Base-by-base conservation (phyloP, 2,113 vertebrate species). In the Trematomus loennbergii region DNA sequence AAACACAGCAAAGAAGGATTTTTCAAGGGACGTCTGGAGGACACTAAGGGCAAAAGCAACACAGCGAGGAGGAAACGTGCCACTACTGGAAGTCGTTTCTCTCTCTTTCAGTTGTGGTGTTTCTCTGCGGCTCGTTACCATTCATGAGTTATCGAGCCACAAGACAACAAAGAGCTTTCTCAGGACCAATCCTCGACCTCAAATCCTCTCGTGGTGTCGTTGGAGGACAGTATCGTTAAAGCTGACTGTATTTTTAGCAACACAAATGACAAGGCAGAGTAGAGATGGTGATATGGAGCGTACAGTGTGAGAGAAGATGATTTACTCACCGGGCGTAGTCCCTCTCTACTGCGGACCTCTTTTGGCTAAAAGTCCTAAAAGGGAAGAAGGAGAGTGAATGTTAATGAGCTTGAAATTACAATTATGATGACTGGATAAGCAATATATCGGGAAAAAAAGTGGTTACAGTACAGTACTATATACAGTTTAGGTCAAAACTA, bases 241-340 rank as follows among this genome's bases (percentile, higher is more conserved):
- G 54, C 17, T 1, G 20, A 25, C 4, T 0, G 1, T 81, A 84
- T 87, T 81, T 89, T 73, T 78, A 70, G 83, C 36, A 48, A 33
- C 71, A 9, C 46, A 87, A 90, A 91, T 85, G 85, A 89, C 50
- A 84, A 82, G 86, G 73, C 75, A 61, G 50, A 1, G 33, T 50
- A 50, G 52, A 1, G 29, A 61, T 53, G 62, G 46, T 48, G 66
- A 50, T 66, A 67, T 58, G 67, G 5, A 75, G 57, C 72, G 60
- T 13, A 45, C 16, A 57, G 18, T 1, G 71, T 49, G 20, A 74
- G 22, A 58, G 36, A 64, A 29, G 63, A 20, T 45, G 61, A 77
- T 75, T 77, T 40, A 88, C 87, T 89, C 78, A 95, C 94, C 92
- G 94, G 70, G 95, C 94, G 81, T 95, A 95, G 92, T 95, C 95